Evolutionary conservation across 2,113 vertebrate genomes (phyloP).

Genomic region (Hippolais icterina): DNA sequence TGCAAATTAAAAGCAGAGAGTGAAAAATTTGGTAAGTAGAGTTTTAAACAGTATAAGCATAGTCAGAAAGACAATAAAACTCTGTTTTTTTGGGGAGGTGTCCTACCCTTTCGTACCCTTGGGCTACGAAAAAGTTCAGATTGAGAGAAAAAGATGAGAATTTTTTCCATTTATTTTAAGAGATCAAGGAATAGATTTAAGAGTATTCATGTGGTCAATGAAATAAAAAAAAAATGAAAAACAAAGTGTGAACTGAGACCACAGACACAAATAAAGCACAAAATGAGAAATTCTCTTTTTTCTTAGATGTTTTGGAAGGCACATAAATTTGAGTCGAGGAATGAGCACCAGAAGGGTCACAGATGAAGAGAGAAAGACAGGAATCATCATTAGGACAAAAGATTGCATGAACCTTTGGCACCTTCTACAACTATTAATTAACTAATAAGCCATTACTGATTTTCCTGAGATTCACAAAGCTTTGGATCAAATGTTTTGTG

Average conservation of each 20-base stretch:
- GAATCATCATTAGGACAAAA: background rate
- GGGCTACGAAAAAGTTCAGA: background rate
- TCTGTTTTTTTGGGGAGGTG: rapidly evolving
- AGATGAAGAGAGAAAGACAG: background rate
- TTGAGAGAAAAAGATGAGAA: rapidly evolving
- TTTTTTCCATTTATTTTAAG: background rate
- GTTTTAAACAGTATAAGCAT: background rate
- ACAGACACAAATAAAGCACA: background rate
- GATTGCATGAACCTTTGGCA: background rate
- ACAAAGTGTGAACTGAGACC: background rate
- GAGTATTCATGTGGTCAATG: background rate
- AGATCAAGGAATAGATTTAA: background rate
- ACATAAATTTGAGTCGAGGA: rapidly evolving
- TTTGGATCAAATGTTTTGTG: background rate
- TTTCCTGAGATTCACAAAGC: background rate
- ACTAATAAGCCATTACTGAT: background rate
- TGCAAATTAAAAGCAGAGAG: background rate
- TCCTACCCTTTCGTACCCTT: rapidly evolving
- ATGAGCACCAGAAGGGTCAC: background rate
- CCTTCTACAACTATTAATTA: background rate
- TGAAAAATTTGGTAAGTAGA: background rate
- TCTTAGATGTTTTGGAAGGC: background rate
- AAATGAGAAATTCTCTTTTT: rapidly evolving
- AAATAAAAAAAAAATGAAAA: background rate
- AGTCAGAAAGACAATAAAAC: background rate